phyloP scores from a whole-genome alignment of 2,113 vertebrate genomes.

The Geothlypis trichas region DNA sequence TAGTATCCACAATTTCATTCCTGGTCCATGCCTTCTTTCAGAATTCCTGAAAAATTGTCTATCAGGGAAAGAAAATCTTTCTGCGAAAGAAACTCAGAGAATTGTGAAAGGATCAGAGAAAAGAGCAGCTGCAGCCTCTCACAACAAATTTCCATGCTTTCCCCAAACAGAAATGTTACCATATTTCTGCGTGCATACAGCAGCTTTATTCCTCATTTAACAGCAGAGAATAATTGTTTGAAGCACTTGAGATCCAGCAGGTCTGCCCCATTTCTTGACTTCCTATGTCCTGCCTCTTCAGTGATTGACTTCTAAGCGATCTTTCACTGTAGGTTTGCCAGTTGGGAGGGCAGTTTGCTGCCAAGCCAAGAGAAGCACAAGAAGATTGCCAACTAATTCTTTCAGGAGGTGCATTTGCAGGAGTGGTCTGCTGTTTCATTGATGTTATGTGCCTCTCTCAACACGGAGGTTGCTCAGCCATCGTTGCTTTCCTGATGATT shows the following conservation, averaged over 20 bases:
- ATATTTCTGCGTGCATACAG: neutral
- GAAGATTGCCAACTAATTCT: neutral
- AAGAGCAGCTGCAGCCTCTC: neutral
- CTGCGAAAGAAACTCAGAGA: neutral
- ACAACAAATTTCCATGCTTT: neutral
- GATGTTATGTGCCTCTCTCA: neutral
- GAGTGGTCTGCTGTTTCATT: neutral
- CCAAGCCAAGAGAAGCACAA: neutral
- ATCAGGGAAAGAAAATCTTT: neutral
- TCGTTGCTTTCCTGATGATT: neutral
- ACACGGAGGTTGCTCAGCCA: neutral
- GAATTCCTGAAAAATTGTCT: neutral
- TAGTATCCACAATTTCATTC: neutral
- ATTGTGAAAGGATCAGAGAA: neutral
- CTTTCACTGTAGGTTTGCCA: neutral
- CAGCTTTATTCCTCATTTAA: neutral
- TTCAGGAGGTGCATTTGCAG: neutral
- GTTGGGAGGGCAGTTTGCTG: neutral
- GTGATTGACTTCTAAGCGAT: neutral
- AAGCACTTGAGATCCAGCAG: neutral
- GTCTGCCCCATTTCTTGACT: neutral
- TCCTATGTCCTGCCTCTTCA: neutral
- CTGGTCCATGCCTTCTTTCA: neutral
- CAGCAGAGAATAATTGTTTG: neutral
- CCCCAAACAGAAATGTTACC: neutral